A percentile compares a stretch with the other conserved stretches of the same genome.
Evolutionary conservation across 2,113 vertebrate genomes (phyloP).

Genomic region (Pedionomus torquatus): DNA sequence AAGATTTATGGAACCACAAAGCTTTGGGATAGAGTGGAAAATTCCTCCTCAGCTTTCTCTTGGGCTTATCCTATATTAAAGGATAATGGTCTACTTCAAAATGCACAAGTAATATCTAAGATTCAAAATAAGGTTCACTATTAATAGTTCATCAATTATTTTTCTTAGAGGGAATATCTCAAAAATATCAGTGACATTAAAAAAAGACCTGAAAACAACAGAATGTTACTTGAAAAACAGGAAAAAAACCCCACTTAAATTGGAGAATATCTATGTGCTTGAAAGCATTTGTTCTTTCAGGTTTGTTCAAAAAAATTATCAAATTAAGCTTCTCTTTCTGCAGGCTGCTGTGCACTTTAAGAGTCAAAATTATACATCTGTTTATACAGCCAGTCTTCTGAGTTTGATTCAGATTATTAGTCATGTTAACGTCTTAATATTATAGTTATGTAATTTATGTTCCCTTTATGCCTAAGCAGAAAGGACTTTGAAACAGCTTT

Average conservation of each 20-base stretch:
- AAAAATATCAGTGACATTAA: neutral
- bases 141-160: neutral
- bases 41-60: neutral
- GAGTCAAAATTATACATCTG: neutral
- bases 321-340: neutral
- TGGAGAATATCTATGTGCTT: neutral
- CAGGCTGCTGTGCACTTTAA: neutral
- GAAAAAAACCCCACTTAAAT: neutral
- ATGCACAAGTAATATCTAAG: neutral
- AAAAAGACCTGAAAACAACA: neutral
- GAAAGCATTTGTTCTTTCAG: neutral
- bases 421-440: neutral
- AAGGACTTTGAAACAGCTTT: neutral
- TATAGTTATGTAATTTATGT: neutral
- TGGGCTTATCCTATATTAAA: neutral
- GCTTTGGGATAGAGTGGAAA: neutral
- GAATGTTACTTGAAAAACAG: neutral
- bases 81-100: neutral
- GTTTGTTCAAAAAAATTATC: neutral
- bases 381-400: neutral
- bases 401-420: neutral
- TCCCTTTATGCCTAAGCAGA: neutral
- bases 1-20: neutral
- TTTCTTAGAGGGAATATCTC: neutral
- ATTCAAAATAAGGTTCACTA: neutral